Evolutionary conservation across 2,888 invertebrate genomes (phyloP).

Genomic region (Amiota minor): DNA sequence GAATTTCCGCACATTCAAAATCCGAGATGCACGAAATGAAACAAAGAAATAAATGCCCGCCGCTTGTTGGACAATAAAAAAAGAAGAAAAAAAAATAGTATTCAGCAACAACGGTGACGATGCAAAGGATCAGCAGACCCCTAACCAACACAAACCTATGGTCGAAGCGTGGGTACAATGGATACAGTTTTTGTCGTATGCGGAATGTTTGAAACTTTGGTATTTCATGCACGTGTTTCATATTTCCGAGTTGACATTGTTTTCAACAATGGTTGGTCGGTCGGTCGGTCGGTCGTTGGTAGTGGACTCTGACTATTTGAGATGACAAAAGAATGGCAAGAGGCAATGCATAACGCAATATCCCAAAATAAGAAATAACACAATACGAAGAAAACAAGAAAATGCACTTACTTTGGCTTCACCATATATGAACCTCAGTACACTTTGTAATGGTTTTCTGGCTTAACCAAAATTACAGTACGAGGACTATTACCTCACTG

Average conservation of each 20-base stretch:
- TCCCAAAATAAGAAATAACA: constrained; percentile 2
- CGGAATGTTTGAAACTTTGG: constrained; percentile 22
- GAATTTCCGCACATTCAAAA: constrained; percentile 16
- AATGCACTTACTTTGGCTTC: too few relatives aligned
- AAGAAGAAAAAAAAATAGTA: neutral
- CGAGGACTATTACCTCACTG: too few relatives aligned
- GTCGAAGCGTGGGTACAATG: neutral
- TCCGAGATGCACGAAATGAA: neutral
- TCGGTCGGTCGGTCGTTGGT: neutral
- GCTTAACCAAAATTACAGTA: too few relatives aligned
- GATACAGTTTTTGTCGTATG: neutral
- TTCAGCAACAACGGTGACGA: neutral
- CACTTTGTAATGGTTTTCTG: too few relatives aligned
- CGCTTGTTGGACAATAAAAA: constrained; percentile 7
- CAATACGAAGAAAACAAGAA: too few relatives aligned
- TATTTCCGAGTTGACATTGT: constrained; percentile 30
- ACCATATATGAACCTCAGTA: too few relatives aligned
- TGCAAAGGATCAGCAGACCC: constrained; percentile 9
- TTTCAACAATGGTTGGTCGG: neutral
- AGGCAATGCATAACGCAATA: constrained; percentile 7
- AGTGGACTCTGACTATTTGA: neutral
- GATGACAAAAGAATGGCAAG: neutral
- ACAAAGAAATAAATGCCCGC: constrained; percentile 1
- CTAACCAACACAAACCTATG: neutral
- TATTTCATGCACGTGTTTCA: constrained; percentile 31